Base-by-base conservation (phyloP, 2,113 vertebrate species). In the Apeltes quadracus region DNA sequence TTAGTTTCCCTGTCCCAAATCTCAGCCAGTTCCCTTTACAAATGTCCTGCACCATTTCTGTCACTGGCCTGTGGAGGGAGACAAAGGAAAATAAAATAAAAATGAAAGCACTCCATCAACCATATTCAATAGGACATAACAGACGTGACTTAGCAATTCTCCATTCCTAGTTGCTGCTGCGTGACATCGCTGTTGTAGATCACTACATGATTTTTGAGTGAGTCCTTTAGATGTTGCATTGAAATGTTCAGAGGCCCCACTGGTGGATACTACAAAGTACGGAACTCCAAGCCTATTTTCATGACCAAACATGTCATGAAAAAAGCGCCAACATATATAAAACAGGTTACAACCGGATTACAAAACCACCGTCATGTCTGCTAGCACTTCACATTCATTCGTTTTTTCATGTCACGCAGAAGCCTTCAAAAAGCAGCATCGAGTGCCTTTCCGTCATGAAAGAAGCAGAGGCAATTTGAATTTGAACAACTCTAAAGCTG, bases 1-100 rank as follows among this genome's bases (percentile, higher is more conserved):
- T 89, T 1, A 96, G 88, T 81, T 93, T 93, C n/a, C 92, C 94
- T 0, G 90, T 48, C 65, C 89, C 93, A 20, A 94, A 95, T n/a
- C 72, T 58, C 1, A 81, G 84, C 72, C 91, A 92, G n/a, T 86
- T 89, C 0, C 94, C 94, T 0, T 87, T 73, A 72, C 34, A 61
- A 23, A 96, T 88, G 53, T 94, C 94, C 2, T 85, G 78, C 2
- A 94, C 27, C 4, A 94, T 88, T 50, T 91, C 86, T 13, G 14
- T 9, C 23, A 92, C 67, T 0, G 92, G 89, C 87, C 94, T 95
- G 75, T 18, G 71, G 65, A 59, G 59, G 66, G 78, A 81, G 76
- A 73, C 73, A 86, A 44, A 84, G 15, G 3, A 50, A 56, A 64
- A 20, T 9, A 48, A 5, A 25, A n/a, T 27, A 3, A n/a, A 32